phyloP scores from a whole-genome alignment of 2,888 invertebrate genomes.

The Escarpia spicata region DNA sequence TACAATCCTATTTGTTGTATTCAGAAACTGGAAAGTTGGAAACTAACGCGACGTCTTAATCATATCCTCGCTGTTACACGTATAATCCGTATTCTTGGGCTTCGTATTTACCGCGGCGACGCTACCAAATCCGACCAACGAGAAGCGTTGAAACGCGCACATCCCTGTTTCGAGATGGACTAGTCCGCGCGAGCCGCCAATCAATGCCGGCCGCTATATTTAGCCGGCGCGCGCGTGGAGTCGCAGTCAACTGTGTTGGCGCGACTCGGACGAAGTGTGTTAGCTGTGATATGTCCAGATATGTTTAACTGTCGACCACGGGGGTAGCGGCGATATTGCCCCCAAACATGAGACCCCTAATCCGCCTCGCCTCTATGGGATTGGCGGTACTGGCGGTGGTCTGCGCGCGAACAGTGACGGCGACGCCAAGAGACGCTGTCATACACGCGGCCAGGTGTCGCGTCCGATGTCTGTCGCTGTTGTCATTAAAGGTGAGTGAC shows the following conservation, averaged over 20 bases:
- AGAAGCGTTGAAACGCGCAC: not conserved
- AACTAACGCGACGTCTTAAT: not conserved
- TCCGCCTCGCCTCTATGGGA: not conserved
- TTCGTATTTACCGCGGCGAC: not conserved
- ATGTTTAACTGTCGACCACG: conserved; percentile 11
- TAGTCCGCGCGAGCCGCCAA: not conserved
- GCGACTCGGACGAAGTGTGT: not conserved
- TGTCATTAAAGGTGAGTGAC: conserved; percentile 4
- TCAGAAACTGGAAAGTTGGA: not conserved
- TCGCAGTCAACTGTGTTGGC: conserved; percentile 16
- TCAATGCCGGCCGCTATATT: not conserved
- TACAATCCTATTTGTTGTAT: not conserved
- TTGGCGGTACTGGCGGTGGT: conserved; percentile 13
- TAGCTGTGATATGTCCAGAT: conserved; percentile 9
- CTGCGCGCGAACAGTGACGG: not conserved
- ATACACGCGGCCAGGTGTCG: conserved; percentile 6
- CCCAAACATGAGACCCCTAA: not conserved
- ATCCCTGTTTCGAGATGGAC: not conserved
- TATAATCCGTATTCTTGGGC: not conserved
- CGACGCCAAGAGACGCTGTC: not conserved
- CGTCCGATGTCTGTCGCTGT: conserved; percentile 6
- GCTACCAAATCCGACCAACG: conserved; percentile 9
- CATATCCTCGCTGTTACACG: not conserved
- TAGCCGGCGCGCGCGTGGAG: not conserved
- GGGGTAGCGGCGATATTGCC: conserved; percentile 16